Evolutionary conservation across 1,140 invertebrate species (phyloP).

Genomic region (Drosophila sp.): DNA sequence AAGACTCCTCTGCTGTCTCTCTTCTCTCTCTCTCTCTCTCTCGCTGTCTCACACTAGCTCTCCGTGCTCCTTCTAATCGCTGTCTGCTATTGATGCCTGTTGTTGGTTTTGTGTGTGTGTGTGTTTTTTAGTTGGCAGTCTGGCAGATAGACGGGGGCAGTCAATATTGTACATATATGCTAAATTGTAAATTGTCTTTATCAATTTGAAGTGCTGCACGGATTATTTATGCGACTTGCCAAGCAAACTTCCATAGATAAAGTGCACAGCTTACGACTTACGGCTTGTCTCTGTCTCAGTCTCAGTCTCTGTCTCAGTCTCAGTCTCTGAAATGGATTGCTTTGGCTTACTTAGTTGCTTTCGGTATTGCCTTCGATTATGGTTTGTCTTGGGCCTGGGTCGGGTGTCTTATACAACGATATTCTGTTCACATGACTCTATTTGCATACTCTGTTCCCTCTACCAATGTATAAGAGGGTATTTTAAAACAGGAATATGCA

Average conservation of each 20-base stretch:
- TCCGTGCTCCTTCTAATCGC: not conserved
- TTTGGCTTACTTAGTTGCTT: constrained; percentile 37
- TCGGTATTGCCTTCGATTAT: constrained; percentile 12
- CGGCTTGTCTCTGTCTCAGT: constrained; percentile 44
- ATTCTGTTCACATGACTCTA: constrained; percentile 40
- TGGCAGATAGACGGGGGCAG: constrained; percentile 18
- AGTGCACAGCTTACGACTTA: constrained; percentile 60
- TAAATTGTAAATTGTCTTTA: constrained; percentile 80
- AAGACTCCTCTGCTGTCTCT: not conserved
- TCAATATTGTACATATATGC: constrained; percentile 40
- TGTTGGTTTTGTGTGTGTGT: constrained; percentile 57
- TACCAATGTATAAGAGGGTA: not conserved
- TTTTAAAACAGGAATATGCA: not conserved
- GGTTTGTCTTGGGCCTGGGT: constrained; percentile 28
- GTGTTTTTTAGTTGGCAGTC: constrained; percentile 22
- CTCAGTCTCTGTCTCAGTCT: constrained; percentile 13
- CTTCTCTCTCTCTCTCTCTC: not conserved
- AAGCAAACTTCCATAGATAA: constrained; percentile 76
- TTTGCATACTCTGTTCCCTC: constrained; percentile 9
- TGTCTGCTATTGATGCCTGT: constrained; percentile 56
- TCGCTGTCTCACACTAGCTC: not conserved
- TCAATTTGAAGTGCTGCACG: constrained; percentile 79
- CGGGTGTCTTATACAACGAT: constrained; percentile 7
- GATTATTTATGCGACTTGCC: constrained; percentile 80
- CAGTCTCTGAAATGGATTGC: constrained; percentile 14